A percentile compares a stretch with the other conserved stretches of the same genome.
phyloP scores from a whole-genome alignment of 2,797 vertebrate species.

The Crocodylus rhombifer region DNA sequence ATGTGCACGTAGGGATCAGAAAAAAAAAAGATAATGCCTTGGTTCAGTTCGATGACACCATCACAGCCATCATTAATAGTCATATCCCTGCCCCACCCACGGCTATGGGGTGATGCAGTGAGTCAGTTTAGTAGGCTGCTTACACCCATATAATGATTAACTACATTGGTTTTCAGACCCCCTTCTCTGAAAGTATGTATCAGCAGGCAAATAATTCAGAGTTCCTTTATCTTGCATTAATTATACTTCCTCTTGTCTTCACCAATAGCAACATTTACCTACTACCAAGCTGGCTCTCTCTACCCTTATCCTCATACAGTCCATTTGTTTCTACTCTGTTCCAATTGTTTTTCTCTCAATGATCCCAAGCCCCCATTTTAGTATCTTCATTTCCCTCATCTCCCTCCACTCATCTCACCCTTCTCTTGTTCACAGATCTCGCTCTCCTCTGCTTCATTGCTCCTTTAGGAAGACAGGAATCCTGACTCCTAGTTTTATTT shows the following conservation, averaged over 20 bases:
- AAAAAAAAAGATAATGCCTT: not conserved
- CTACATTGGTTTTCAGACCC: not conserved
- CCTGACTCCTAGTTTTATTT: not conserved
- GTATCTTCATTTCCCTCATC: not conserved
- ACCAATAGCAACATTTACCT: not conserved
- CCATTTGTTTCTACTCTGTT: rapidly evolving
- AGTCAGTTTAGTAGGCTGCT: not conserved
- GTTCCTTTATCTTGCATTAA: not conserved
- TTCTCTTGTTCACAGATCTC: not conserved
- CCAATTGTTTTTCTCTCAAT: not conserved
- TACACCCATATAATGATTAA: not conserved
- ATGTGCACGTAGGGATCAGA: not conserved
- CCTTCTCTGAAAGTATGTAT: not conserved
- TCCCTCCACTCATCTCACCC: not conserved
- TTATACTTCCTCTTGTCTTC: not conserved
- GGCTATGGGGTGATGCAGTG: not conserved
- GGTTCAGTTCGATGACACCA: not conserved
- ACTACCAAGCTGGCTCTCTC: not conserved
- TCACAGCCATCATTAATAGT: not conserved
- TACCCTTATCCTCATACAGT: no score
- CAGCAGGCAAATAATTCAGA: not conserved
- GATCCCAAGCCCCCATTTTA: not conserved
- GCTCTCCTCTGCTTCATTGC: not conserved
- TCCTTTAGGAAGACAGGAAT: not conserved
- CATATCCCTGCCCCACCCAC: not conserved